Base-by-base conservation (phyloP, 2,797 vertebrate genomes). In the Malurus splendens region DNA sequence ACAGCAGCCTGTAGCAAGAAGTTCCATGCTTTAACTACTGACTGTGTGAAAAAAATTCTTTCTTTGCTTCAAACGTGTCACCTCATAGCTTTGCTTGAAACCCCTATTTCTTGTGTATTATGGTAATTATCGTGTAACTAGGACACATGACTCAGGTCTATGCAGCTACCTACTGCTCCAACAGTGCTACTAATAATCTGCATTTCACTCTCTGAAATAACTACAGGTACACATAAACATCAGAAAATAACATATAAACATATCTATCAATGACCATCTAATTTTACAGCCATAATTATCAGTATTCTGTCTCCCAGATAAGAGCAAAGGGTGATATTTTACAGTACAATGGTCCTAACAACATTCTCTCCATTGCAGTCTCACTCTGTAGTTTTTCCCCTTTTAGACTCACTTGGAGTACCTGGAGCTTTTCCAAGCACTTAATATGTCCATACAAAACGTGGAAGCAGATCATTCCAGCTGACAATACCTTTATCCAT, bases 361-460 rank as follows among this genome's bases (percentile, higher is more conserved):
- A 59, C 16, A 42, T 15, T 15, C 12, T 78, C 48, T 78, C 18
- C 12, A 57, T 82, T 68, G 38, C 22, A 61, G 57, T 71, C 48
- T 76, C 42, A 73, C 24, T 50, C 67, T 75, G 42, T 56, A 75
- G 36, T 27, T 64, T 68, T 83, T 77, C 19, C 27, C 70, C 81
- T 82, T 68, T 74, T 11, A 89, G 54, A 57, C 28, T 87, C 38
- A 72, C 52, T 81, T 74, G 32, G 85, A 82, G 59, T 61, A 68
- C 61, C 66, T 87, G 90, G 91, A 92, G 48, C 41, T 89, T 91
- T 89, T 93, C 92, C 90, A 93, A 87, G 68, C 70, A 78, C 62
- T 89, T 81, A 72, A 14, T 81, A 75, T 36, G 55, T 83, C 82
- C 76, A 73, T 44, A 90, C 44, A 66, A 89, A 95, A 92, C 75